Conservation (phyloP, 2,113 vertebrate genomes). For the Periophthalmus modestus region DNA sequence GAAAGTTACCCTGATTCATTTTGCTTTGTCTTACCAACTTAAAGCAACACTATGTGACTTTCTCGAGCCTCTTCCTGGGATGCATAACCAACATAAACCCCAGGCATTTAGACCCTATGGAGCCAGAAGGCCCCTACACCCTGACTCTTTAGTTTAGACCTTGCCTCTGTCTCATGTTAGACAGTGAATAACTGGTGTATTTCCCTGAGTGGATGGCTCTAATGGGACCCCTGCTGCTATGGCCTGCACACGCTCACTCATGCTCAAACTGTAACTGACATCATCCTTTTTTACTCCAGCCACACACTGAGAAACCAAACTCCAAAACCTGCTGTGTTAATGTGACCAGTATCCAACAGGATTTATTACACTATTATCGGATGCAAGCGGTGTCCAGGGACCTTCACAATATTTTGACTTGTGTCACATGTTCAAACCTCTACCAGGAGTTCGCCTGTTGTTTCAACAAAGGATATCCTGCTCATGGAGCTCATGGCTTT, state of each 20-base stretch:
- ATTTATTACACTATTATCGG: conserved; percentile 40
- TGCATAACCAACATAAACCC: neutral
- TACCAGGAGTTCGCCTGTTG: too few relatives aligned
- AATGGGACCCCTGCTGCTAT: conserved; percentile 64
- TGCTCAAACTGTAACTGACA: conserved; percentile 50
- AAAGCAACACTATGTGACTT: too few relatives aligned
- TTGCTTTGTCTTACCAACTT: neutral
- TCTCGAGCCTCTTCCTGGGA: neutral
- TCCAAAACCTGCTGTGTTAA: conserved; percentile 70
- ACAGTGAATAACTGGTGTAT: conserved; percentile 66
- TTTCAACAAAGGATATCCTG: too few relatives aligned
- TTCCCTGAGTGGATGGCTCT: conserved; percentile 62
- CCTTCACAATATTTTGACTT: too few relatives aligned
- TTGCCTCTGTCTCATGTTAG: conserved; percentile 24
- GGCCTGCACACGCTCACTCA: conserved; percentile 31
- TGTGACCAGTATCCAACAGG: conserved; percentile 68
- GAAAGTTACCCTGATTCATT: too few relatives aligned
- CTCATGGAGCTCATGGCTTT: too few relatives aligned
- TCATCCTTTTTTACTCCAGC: conserved; percentile 60
- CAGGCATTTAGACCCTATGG: neutral
- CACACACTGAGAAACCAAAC: conserved; percentile 60
- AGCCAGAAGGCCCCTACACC: conserved; percentile 48
- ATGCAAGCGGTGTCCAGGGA: conserved; percentile 29
- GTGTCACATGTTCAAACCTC: too few relatives aligned
- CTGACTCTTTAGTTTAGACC: conserved; percentile 45